Base-by-base conservation (phyloP, 2,888 invertebrate genomes). In the Mimumesa dahlbomi region DNA sequence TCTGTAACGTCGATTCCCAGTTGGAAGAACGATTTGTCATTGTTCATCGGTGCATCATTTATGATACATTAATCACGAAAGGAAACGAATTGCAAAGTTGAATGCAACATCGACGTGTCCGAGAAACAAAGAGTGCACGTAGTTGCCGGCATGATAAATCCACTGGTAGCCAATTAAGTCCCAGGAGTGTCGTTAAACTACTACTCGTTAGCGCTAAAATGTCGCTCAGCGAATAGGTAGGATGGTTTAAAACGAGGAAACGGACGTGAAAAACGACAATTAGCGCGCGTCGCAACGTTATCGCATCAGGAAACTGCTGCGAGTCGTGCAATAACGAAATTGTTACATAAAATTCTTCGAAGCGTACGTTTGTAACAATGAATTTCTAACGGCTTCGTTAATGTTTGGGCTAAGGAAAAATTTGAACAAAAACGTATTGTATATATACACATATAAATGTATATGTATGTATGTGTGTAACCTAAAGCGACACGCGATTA, bases 241-340 rank as follows among this genome's bases (percentile, higher is more conserved):
- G 49, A 48, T 43, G 57, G 21, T 59, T 65, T 58, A 62, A 77
- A 79, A 79, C 54, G 75, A 79, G 74, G 73, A 79, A 81, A 82
- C 76, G 70, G 75, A 79, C 79, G 82, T 82, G 82, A 83, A 83
- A 83, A 83, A 81, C 77, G 79, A 75, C 79, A 74, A 83, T 82
- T 79, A 82, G 49, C 64, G 68, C 22, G 69, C 43, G 64, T 21
- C 13, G 56, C 54, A 48, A 36, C 61, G 63, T 77, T 77, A 78
- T 78, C 78, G 68, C 54, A 36, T 21, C 73, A 68, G 70, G 75
- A 75, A 77, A 70, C 70, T 43, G 45, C 36, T 57, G 56, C 25
- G 46, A 57, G 43, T 48, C 52, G 63, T 18, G 65, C 54, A 63
- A 49, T 75, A 75, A 58, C 45, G 65, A 78, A 73, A 78, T 73